Percentiles rank a stretch among this genome's conserved stretches.
Evolutionary conservation across 2,113 vertebrate genomes (phyloP).

Genomic region (Struthidea cinerea): DNA sequence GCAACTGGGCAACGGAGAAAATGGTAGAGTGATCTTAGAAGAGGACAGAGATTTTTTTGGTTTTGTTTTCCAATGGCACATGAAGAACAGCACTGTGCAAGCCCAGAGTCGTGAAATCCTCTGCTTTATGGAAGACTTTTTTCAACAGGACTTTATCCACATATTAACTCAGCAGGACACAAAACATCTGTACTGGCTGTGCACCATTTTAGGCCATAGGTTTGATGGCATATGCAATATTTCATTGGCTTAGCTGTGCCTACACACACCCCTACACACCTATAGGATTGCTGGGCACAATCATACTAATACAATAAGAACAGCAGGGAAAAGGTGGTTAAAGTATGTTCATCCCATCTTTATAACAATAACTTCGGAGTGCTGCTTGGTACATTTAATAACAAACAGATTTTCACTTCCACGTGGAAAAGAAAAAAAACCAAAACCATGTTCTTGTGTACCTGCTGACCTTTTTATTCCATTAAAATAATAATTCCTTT

Average conservation of each 20-base stretch:
- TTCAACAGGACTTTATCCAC: not conserved
- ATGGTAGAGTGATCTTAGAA: not conserved
- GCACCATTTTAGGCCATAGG: not conserved
- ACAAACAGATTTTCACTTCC: not conserved
- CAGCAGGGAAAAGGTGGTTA: not conserved
- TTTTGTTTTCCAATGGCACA: not conserved
- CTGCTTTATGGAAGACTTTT: not conserved
- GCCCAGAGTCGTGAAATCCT: not conserved
- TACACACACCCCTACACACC: fast-evolving
- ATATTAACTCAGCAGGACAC: not conserved
- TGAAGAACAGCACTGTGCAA: not conserved
- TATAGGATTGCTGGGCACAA: not conserved
- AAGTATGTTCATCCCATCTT: not conserved
- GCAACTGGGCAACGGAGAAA: not conserved
- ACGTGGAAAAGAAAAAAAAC: not conserved
- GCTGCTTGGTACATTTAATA: not conserved
- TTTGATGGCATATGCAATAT: not conserved
- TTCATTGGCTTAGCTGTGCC: not conserved
- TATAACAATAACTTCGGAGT: not conserved
- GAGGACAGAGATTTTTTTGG: not conserved
- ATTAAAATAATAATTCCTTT: not conserved
- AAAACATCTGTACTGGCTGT: not conserved
- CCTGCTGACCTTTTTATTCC: not conserved
- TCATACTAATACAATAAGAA: not conserved
- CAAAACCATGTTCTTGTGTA: not conserved